These are phyloP conservation scores for Sinopyrophorus schimmeli DNA, from an alignment of 2,888 invertebrate species.

Conservation along the genomic window DNA sequence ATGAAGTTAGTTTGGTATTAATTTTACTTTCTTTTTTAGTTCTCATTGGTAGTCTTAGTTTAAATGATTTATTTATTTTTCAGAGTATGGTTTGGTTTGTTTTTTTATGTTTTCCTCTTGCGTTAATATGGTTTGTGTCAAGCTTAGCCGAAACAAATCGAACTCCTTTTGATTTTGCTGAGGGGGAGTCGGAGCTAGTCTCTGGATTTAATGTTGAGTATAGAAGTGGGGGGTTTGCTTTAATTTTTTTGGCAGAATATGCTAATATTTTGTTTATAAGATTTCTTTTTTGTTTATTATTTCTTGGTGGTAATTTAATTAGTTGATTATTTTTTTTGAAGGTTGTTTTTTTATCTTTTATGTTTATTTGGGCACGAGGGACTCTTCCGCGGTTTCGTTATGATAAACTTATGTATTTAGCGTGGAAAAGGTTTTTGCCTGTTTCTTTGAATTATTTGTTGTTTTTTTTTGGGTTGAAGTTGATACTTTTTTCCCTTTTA, in stretches of 20 bases:
- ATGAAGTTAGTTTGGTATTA: slow-evolving; percentile 72
- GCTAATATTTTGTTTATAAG: slow-evolving; percentile 72
- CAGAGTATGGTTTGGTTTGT: no score
- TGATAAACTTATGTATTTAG: slow-evolving; percentile 73
- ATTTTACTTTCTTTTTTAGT: slow-evolving; percentile 65
- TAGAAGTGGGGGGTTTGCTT: slow-evolving; percentile 70
- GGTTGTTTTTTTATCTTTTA: slow-evolving; percentile 61
- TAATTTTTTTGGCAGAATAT: slow-evolving; percentile 75
- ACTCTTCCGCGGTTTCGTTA: slow-evolving; percentile 74
- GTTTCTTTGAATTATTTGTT: slow-evolving; percentile 65
- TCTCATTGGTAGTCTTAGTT: slow-evolving; percentile 61
- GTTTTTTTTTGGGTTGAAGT: slow-evolving; percentile 61
- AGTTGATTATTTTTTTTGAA: slow-evolving; percentile 61
- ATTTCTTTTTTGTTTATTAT: slow-evolving; percentile 62
- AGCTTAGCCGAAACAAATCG: slow-evolving; percentile 73
- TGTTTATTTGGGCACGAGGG: slow-evolving; percentile 68
- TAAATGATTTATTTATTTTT: no score
- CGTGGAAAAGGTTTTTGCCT: slow-evolving; percentile 68
- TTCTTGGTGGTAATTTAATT: slow-evolving; percentile 60
- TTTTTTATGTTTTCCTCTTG: no score
- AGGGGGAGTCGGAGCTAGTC: slow-evolving; percentile 77
- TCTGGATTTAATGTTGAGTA: slow-evolving; percentile 81
- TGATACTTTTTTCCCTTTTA: slow-evolving; percentile 52
- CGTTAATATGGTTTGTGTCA: slow-evolving; percentile 61
- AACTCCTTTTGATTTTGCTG: slow-evolving; percentile 78